A percentile compares a stretch with the other conserved stretches of the same genome.
phyloP scores from a whole-genome alignment of 2,888 invertebrate genomes.

The Anorthoa munda region DNA sequence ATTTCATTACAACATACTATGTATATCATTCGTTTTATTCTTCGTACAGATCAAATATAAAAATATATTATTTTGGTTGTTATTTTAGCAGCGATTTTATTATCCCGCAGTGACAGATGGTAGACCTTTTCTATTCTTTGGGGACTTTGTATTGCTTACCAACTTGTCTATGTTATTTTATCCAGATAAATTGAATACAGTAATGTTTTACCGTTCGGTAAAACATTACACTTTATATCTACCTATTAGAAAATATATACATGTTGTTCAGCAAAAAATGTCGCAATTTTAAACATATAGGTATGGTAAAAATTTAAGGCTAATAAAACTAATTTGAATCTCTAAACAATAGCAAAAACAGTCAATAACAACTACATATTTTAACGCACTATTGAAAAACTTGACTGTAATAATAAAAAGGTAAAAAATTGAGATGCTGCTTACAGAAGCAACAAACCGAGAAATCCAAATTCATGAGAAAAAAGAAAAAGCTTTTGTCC shows the following conservation, averaged over 20 bases:
- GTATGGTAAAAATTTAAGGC: not conserved
- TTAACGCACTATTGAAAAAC: not conserved
- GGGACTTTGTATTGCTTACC: conserved; percentile 49
- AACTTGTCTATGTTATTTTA: conserved; percentile 42
- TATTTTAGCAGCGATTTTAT: conserved; percentile 53
- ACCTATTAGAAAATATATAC: not conserved
- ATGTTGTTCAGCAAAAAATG: not conserved
- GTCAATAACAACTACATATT: no score
- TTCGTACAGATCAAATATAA: conserved; percentile 30
- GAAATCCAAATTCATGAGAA: not conserved
- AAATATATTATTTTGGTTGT: conserved; percentile 30
- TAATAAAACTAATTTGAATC: not conserved
- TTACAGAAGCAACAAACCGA: not conserved
- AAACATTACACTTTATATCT: not conserved
- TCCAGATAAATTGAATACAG: conserved; percentile 46
- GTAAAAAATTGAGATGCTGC: not conserved
- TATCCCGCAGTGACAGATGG: conserved; percentile 60
- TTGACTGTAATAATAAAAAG: not conserved
- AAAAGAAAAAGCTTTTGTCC: not conserved
- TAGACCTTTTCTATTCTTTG: conserved; percentile 42
- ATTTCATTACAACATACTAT: conserved; percentile 5
- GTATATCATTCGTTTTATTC: not conserved
- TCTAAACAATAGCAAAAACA: not conserved
- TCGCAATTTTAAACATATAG: not conserved
- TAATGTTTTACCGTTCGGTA: no score